These are phyloP conservation scores for Babylonia areolata DNA, from an alignment of 1,140 invertebrate species.

Conservation along the genomic window DNA sequence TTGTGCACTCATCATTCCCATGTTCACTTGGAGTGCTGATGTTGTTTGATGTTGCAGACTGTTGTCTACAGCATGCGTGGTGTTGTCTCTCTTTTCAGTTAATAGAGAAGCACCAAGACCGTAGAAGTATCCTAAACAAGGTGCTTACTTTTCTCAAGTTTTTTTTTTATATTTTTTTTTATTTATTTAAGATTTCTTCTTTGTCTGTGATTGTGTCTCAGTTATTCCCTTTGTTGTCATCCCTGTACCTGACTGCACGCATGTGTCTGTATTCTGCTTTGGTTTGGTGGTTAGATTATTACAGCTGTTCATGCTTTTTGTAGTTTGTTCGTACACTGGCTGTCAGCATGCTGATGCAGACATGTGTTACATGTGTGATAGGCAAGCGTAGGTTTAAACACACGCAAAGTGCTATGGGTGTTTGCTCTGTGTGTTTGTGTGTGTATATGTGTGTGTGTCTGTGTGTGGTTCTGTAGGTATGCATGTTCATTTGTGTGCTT, in stretches of 20 bases:
- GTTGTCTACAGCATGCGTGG: conserved; percentile 22
- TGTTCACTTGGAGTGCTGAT: background rate
- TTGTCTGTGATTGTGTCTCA: background rate
- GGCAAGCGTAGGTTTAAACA: too few relatives aligned
- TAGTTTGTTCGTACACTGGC: background rate
- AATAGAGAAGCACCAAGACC: conserved; percentile 63
- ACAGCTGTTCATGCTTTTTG: too few relatives aligned
- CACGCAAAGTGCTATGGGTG: too few relatives aligned
- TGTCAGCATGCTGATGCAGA: background rate
- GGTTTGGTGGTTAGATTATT: too few relatives aligned
- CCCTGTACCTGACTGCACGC: background rate
- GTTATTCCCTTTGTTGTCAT: background rate
- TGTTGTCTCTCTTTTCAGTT: conserved; percentile 56
- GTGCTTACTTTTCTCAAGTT: conserved; percentile 40
- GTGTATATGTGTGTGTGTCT: background rate
- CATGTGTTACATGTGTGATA: too few relatives aligned
- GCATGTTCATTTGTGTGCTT: too few relatives aligned
- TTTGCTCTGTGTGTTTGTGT: background rate
- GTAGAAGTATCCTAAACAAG: conserved; percentile 65
- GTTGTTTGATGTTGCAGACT: background rate
- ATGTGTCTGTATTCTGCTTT: too few relatives aligned
- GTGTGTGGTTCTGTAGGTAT: too few relatives aligned
- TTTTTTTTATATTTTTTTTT: background rate
- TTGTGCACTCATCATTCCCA: background rate
- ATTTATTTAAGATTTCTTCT: conserved; percentile 8